Conservation (phyloP, 1,140 invertebrate genomes). For the Ceratina japonica region DNA sequence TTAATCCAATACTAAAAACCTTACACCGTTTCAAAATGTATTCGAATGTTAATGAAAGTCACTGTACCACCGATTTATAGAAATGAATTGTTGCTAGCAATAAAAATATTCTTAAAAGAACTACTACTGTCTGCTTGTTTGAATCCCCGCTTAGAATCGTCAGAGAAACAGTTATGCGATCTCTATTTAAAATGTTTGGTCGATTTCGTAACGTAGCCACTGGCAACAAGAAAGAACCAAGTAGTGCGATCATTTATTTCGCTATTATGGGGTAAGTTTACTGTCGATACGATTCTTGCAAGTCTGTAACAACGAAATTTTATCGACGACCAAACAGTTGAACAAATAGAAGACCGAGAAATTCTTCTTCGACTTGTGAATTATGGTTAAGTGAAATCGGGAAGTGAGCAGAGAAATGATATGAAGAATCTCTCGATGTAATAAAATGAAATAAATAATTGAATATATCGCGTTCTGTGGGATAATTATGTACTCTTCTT, state of each 20-base stretch:
- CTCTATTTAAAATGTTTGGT: constrained; percentile 55
- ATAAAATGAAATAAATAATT: too few relatives aligned
- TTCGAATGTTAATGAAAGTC: too few relatives aligned
- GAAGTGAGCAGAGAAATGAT: too few relatives aligned
- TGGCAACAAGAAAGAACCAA: constrained; percentile 52
- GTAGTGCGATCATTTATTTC: constrained; percentile 26
- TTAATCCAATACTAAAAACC: too few relatives aligned
- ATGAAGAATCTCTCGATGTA: too few relatives aligned
- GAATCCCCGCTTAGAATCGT: too few relatives aligned
- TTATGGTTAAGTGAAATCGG: too few relatives aligned
- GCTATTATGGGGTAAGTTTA: constrained; percentile 55
- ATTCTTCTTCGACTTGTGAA: too few relatives aligned
- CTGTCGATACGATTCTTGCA: constrained; percentile 24
- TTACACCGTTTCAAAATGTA: too few relatives aligned
- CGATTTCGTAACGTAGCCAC: constrained; percentile 54
- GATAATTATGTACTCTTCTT: neutral
- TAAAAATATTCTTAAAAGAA: neutral
- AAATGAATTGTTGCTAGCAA: neutral
- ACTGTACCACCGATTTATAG: too few relatives aligned
- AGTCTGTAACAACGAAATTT: neutral
- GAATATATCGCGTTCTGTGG: too few relatives aligned
- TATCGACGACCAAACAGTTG: neutral
- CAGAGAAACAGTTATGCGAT: neutral
- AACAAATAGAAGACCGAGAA: neutral
- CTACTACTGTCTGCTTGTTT: neutral